Conservation (phyloP, 2,888 invertebrate genomes). For the Smittia aterrima region DNA sequence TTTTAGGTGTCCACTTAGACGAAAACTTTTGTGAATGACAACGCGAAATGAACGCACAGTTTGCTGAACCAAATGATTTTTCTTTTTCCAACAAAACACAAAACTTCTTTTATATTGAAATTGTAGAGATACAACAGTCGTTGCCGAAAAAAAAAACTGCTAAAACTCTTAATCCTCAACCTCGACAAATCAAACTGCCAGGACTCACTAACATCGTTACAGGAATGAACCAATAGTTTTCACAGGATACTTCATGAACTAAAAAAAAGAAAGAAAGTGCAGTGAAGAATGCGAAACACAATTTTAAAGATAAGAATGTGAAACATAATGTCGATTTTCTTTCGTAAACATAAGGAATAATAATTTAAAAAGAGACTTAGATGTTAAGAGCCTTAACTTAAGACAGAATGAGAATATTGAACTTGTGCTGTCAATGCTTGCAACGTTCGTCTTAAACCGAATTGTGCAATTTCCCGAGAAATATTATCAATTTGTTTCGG, state of each 20-base stretch:
- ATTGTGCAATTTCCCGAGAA: constrained; percentile 11
- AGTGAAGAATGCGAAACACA: too few species aligned
- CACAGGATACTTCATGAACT: too few species aligned
- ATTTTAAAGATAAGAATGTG: too few species aligned
- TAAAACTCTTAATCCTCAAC: not conserved
- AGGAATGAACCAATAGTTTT: not conserved
- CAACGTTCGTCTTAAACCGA: not conserved
- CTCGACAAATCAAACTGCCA: not conserved
- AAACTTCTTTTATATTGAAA: too few species aligned
- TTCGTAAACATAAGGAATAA: not conserved
- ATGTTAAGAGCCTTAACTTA: not conserved
- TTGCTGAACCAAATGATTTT: too few species aligned
- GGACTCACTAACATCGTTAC: not conserved
- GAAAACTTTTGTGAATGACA: not conserved
- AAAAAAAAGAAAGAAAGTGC: too few species aligned
- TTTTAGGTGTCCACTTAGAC: not conserved
- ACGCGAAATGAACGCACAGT: too few species aligned
- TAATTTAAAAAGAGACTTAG: not conserved
- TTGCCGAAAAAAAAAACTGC: too few species aligned
- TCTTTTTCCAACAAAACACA: too few species aligned
- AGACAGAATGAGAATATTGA: not conserved
- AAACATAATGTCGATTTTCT: not conserved
- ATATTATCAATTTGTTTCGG: not conserved
- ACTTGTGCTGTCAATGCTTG: not conserved
- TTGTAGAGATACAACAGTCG: too few species aligned